A percentile compares a stretch with the other conserved stretches of the same genome.
Conservation (phyloP, 2,113 vertebrate genomes). For the Nesoenas mayeri region DNA sequence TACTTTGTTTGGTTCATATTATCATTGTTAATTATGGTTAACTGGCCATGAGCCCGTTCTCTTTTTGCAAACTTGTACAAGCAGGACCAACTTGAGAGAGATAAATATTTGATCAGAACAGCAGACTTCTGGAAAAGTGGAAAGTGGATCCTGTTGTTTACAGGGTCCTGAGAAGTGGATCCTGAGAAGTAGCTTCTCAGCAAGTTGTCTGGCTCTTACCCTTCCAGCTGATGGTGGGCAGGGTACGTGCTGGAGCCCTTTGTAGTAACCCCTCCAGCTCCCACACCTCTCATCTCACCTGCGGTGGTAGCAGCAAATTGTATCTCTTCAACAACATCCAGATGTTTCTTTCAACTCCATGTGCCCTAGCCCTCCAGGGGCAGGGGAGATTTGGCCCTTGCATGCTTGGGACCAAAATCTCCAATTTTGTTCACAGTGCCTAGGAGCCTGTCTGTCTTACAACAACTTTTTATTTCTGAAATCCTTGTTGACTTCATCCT, state of each 20-base stretch:
- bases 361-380: not conserved
- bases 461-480: not conserved
- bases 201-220: not conserved
- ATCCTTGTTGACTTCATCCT: not conserved
- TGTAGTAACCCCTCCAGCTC: not conserved
- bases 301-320: not conserved
- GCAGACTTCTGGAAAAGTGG: not conserved
- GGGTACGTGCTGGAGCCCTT: not conserved
- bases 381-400: not conserved
- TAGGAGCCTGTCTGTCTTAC: not conserved
- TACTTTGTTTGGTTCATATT: not conserved
- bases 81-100: not conserved
- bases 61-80: not conserved
- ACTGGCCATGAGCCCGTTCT: not conserved
- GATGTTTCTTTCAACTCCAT: not conserved
- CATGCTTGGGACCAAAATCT: not conserved
- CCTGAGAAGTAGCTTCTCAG: not conserved
- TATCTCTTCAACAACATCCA: not conserved
- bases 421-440: not conserved
- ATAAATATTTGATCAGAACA: not conserved
- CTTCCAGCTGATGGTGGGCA: not conserved
- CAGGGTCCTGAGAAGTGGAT: too few relatives aligned
- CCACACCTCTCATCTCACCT: not conserved
- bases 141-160: not conserved
- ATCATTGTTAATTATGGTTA: not conserved